A percentile compares a stretch with the other conserved stretches of the same genome.
phyloP scores from a whole-genome alignment of 1,140 invertebrate species.

The Drosophila tropicalis region DNA sequence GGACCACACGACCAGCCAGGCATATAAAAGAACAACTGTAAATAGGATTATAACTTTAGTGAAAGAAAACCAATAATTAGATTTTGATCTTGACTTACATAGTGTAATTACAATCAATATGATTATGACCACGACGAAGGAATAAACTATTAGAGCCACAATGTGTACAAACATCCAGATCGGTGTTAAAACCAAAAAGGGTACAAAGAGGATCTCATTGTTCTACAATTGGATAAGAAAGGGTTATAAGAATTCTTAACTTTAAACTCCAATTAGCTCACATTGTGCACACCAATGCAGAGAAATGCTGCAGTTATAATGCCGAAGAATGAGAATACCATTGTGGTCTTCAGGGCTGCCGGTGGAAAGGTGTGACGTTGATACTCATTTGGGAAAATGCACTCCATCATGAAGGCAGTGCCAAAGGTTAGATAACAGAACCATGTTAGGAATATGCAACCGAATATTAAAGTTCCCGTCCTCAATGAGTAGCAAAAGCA shows the following conservation, averaged over 20 bases:
- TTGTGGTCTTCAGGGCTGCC: slow-evolving; percentile 63
- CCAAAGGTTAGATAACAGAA: slow-evolving; percentile 57
- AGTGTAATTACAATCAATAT: slow-evolving; percentile 44
- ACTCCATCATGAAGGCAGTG: slow-evolving; percentile 66
- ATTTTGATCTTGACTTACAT: slow-evolving; percentile 25
- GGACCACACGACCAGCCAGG: slow-evolving; percentile 60
- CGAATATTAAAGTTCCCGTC: slow-evolving; percentile 44
- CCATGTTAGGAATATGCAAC: slow-evolving; percentile 66
- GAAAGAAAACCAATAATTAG: no score
- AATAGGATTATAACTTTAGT: not conserved
- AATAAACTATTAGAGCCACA: slow-evolving; percentile 37
- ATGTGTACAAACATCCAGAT: slow-evolving; percentile 55
- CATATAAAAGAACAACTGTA: slow-evolving; percentile 49
- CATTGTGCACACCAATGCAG: slow-evolving; percentile 62
- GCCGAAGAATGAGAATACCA: slow-evolving; percentile 69
- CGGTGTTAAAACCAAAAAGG: slow-evolving; percentile 52
- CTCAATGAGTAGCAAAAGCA: slow-evolving; percentile 51
- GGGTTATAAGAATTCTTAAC: not conserved
- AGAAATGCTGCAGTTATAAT: slow-evolving; percentile 42
- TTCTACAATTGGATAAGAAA: slow-evolving; percentile 34
- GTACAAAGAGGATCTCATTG: slow-evolving; percentile 59
- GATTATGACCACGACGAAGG: slow-evolving; percentile 42
- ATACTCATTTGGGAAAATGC: slow-evolving; percentile 67
- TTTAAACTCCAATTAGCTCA: slow-evolving; percentile 27
- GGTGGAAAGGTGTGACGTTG: not conserved